These are phyloP conservation scores for Myotis daubentonii DNA, from an alignment of 2,797 vertebrate genomes.

Conservation along the genomic window DNA sequence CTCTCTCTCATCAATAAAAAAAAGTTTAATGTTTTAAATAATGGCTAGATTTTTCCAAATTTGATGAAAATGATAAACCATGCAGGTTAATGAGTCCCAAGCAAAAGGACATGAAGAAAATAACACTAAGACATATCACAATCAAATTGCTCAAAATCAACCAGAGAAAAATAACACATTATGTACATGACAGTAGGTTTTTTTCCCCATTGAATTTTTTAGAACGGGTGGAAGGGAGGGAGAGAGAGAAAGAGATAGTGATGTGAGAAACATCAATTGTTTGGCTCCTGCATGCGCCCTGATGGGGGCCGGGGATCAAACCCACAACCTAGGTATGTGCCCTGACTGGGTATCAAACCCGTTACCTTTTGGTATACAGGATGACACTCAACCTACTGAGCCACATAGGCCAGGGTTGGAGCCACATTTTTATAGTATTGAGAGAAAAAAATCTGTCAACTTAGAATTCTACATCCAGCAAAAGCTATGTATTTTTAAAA, in stretches of 20 bases:
- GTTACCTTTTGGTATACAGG: background rate
- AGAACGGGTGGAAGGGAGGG: no score
- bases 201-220: background rate
- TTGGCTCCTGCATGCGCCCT: background rate
- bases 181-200: background rate
- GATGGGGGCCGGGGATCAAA: background rate
- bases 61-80: background rate
- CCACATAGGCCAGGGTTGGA: background rate
- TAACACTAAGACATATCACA: background rate
- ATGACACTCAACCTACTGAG: background rate
- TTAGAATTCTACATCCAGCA: background rate
- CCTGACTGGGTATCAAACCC: background rate
- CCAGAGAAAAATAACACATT: background rate
- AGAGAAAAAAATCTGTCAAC: background rate
- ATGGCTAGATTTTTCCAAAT: background rate
- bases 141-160: background rate
- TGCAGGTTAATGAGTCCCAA: background rate
- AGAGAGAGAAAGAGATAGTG: background rate
- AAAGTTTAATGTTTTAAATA: background rate
- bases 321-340: background rate
- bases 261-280: background rate
- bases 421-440: background rate
- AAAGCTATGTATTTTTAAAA: background rate
- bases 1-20: background rate
- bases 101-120: background rate